These are phyloP conservation scores for Helarctos malayanus DNA, from an alignment of 2,797 vertebrate species.

Conservation along the genomic window DNA sequence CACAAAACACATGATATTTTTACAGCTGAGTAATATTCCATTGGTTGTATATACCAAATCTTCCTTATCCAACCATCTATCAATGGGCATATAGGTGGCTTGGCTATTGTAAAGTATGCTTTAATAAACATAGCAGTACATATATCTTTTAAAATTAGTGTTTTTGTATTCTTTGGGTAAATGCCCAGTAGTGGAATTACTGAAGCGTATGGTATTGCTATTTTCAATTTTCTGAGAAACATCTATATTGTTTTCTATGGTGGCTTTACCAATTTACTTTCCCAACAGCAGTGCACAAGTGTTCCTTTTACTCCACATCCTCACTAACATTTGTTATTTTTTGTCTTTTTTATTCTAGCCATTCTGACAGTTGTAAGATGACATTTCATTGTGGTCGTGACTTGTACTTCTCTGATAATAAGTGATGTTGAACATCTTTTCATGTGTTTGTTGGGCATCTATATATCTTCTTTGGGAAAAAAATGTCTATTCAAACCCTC, in stretches of 20 bases:
- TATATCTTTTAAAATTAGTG: background rate
- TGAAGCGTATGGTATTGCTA: background rate
- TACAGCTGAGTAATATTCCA: background rate
- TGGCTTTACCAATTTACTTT: background rate
- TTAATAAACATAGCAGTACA: background rate
- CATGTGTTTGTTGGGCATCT: too few species aligned
- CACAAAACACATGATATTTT: background rate
- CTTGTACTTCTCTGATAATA: too few species aligned
- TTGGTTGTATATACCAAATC: background rate
- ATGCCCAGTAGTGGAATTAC: background rate
- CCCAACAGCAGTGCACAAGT: background rate
- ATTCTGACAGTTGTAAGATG: background rate
- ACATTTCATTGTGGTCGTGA: background rate
- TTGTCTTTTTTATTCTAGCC: background rate
- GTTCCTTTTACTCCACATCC: background rate
- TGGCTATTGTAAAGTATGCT: background rate
- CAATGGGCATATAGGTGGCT: background rate
- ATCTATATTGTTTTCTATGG: background rate
- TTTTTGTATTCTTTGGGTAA: background rate
- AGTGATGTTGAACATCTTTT: too few species aligned
- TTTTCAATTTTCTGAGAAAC: background rate
- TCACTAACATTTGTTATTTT: background rate
- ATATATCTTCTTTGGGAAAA: too few species aligned
- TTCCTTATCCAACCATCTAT: background rate
- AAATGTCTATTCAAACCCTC: too few species aligned